These are phyloP conservation scores for Pelecanus crispus DNA, from an alignment of 2,113 vertebrate species.

Conservation along the genomic window DNA sequence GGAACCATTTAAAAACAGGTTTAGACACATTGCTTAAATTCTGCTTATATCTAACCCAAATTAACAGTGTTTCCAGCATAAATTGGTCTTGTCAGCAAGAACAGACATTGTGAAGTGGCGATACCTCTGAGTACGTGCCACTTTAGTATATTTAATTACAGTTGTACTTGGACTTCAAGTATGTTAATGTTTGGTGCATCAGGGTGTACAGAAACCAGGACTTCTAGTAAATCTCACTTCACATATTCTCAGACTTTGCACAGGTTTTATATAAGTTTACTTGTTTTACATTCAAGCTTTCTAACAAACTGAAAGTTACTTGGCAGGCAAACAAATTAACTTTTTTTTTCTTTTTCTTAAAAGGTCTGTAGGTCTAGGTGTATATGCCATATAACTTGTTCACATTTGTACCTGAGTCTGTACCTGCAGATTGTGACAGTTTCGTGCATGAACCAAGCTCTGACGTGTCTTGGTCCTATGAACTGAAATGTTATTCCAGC, in stretches of 20 bases:
- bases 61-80: neutral
- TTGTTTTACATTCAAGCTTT: neutral
- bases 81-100: neutral
- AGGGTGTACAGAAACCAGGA: neutral
- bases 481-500: neutral
- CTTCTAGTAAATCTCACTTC: neutral
- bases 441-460: neutral
- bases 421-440: neutral
- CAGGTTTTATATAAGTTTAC: neutral
- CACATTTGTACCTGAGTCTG: neutral
- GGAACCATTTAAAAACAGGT: neutral
- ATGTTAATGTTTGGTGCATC: neutral
- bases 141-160: neutral
- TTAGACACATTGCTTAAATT: neutral
- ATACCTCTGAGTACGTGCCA: neutral
- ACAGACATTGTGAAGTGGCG: rapidly evolving
- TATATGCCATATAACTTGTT: neutral
- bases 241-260: neutral
- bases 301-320: neutral
- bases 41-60: neutral
- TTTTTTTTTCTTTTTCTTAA: neutral
- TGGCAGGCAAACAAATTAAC: neutral
- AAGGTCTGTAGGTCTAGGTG: neutral
- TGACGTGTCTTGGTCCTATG: neutral
- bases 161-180: neutral